A percentile compares a stretch with the other conserved stretches of the same genome.
Evolutionary conservation across 2,888 invertebrate species (phyloP).

Genomic region (Aspidiotus destructor): DNA sequence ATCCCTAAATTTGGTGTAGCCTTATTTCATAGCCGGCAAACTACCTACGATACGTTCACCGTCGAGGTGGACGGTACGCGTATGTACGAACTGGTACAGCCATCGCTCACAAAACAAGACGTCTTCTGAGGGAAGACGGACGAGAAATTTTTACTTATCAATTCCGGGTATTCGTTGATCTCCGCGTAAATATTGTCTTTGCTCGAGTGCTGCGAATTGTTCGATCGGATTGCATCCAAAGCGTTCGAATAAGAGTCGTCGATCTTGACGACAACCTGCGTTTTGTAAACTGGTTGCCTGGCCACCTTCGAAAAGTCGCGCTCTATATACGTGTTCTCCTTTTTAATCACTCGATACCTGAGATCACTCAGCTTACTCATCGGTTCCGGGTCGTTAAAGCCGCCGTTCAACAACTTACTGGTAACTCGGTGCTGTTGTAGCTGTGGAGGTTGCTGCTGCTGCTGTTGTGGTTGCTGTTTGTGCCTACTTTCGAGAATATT

Average conservation of each 20-base stretch:
- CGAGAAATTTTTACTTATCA: neutral
- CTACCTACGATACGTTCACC: slow-evolving; percentile 22
- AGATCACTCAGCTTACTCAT: slow-evolving; percentile 3
- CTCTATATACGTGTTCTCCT: slow-evolving; percentile 28
- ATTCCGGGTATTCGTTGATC: slow-evolving; percentile 40
- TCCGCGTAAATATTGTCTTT: slow-evolving; percentile 43
- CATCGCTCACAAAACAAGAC: slow-evolving; percentile 15
- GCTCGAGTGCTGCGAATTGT: slow-evolving; percentile 7
- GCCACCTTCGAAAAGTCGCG: slow-evolving; percentile 17
- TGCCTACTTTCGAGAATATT: slow-evolving; percentile 1
- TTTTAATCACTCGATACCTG: slow-evolving; percentile 35
- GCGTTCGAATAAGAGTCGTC: slow-evolving; percentile 42
- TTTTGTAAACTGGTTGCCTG: slow-evolving; percentile 36
- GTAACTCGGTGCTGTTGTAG: neutral
- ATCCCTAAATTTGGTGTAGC: no score
- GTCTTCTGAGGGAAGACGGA: slow-evolving; percentile 12
- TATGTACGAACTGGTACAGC: slow-evolving; percentile 20
- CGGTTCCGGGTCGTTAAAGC: neutral
- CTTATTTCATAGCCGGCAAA: no score
- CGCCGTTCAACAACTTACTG: neutral
- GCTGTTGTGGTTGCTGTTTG: neutral
- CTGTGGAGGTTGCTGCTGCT: neutral
- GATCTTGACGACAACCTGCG: slow-evolving; percentile 34
- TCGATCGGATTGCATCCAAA: slow-evolving; percentile 37
- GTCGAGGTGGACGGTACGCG: slow-evolving; percentile 21